These are phyloP conservation scores for Trichogramma pretiosum DNA, from an alignment of 1,140 invertebrate species.

Conservation along the genomic window DNA sequence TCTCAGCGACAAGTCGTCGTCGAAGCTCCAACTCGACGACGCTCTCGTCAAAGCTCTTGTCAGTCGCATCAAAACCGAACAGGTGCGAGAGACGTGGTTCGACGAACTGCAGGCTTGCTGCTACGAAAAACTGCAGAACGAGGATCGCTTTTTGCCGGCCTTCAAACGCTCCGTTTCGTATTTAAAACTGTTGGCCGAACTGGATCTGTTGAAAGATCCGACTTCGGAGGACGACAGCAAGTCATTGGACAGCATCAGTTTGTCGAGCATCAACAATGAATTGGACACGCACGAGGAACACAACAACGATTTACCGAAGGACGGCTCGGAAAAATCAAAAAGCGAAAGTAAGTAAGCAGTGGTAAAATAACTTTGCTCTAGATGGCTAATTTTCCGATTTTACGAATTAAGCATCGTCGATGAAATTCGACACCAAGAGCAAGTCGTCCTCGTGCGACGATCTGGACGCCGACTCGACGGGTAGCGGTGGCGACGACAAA, in stretches of 20 bases:
- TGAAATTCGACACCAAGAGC: conserved; percentile 20
- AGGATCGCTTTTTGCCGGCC: conserved; percentile 59
- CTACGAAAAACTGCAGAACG: conserved; percentile 56
- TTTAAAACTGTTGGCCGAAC: conserved; percentile 64
- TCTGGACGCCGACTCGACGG: conserved; percentile 17
- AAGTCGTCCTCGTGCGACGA: conserved; percentile 30
- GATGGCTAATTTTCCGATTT: not conserved
- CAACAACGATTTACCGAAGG: conserved; percentile 5
- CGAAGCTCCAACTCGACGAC: conserved; percentile 59
- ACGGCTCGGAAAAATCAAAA: conserved; percentile 5
- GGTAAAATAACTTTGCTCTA: not conserved
- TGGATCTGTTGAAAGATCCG: conserved; percentile 60
- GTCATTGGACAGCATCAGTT: conserved; percentile 45
- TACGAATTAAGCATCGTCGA: not conserved
- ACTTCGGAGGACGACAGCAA: conserved; percentile 48
- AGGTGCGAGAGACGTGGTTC: conserved; percentile 67
- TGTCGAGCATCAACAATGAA: conserved; percentile 40
- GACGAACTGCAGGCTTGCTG: conserved; percentile 71
- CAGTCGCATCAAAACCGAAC: conserved; percentile 56
- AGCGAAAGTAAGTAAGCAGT: conserved; percentile 3
- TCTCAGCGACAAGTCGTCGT: conserved; percentile 64
- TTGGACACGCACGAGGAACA: conserved; percentile 33
- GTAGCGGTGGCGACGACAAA: conserved; percentile 6
- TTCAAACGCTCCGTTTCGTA: conserved; percentile 64
- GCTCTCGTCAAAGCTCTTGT: conserved; percentile 55